Evolutionary conservation across 1,140 invertebrate species (phyloP), one percentile per base, ranked within the genome.

Genomic region (Temnothorax curvispinosus): DNA sequence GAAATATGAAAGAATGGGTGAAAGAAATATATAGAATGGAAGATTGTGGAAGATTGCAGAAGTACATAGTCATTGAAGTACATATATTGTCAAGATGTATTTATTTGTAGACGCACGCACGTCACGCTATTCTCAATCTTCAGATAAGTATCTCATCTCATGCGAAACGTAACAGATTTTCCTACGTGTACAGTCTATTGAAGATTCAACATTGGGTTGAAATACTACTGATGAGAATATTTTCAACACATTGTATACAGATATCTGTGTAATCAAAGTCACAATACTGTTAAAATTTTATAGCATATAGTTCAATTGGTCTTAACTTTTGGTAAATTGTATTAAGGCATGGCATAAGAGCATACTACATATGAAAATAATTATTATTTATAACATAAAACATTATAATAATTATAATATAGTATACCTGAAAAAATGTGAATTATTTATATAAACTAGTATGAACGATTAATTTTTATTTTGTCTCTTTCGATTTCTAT

Each of bases 151-250:
- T 80, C 18, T 80, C 21, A 35, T 72, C 50, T 72, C 52, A 35
- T 58, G 52, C 41, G 54, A 65, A 38, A 54, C 60, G 3, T 38
- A 58, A 82, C 41, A 74, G 54, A 18, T 82, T 82, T 74, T 52
- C 13, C 11, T 74, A 18, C 1, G n/a, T 44, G 15, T 5, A 7
- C 9, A n/a, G 8, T 41, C 6, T 58, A 69, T 47, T 69, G 21
- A 82, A 44, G 18, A 60, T 74, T 58, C 11, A 58, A 82, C 13
- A 3, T 67, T 54, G 7, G 38, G n/a, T 54, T n/a, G 13, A 72
- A 82, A 47, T 71, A 18, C n/a, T 6, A 50, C 15, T 7, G 38
- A 54, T 60, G 58, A 72, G 5, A n/a, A 74, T 21, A 60, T 13
- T 81, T 32, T 27, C 38, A 15, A 9, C 13, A 80, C n/a, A 80